These are phyloP conservation scores for Lasioglossum oenotherae DNA, from an alignment of 2,888 invertebrate species.

Conservation along the genomic window DNA sequence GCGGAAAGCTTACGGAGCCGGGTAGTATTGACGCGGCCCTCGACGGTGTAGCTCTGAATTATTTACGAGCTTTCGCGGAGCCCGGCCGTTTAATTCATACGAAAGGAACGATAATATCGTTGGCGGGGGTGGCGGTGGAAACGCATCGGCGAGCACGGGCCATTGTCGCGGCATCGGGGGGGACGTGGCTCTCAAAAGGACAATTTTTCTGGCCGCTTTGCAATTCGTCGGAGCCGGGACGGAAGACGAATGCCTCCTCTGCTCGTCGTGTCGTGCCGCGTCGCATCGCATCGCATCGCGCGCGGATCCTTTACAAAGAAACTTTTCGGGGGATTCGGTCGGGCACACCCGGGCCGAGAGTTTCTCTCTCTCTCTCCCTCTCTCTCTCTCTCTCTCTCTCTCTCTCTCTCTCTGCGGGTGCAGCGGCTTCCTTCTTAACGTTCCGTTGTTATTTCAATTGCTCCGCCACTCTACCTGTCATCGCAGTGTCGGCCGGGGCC, in stretches of 20 bases:
- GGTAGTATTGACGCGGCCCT: constrained; percentile 50
- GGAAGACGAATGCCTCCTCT: constrained; percentile 59
- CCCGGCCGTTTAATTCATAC: constrained; percentile 57
- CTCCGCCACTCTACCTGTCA: constrained; percentile 72
- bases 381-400: background rate
- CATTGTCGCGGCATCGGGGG: constrained; percentile 47
- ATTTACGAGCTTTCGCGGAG: constrained; percentile 51
- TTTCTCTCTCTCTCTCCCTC: constrained; percentile 5
- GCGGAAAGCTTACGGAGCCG: constrained; percentile 15
- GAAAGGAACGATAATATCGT: constrained; percentile 58
- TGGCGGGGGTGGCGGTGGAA: constrained; percentile 8
- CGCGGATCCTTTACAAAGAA: constrained; percentile 66
- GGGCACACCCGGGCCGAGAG: background rate
- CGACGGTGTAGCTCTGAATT: constrained; percentile 47
- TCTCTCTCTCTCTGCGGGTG: background rate
- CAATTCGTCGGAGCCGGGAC: constrained; percentile 58
- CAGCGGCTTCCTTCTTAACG: constrained; percentile 58
- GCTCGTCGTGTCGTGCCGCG: constrained; percentile 10
- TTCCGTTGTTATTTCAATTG: constrained; percentile 74
- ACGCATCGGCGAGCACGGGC: constrained; percentile 43
- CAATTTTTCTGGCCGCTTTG: constrained; percentile 66
- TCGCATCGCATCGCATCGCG: constrained; percentile 6
- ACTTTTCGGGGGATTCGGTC: constrained; percentile 56
- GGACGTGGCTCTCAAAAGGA: constrained; percentile 59
- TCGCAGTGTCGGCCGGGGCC: constrained; percentile 60